Base-by-base conservation (phyloP, 2,888 invertebrate genomes). In the Meandrusa payeni region DNA sequence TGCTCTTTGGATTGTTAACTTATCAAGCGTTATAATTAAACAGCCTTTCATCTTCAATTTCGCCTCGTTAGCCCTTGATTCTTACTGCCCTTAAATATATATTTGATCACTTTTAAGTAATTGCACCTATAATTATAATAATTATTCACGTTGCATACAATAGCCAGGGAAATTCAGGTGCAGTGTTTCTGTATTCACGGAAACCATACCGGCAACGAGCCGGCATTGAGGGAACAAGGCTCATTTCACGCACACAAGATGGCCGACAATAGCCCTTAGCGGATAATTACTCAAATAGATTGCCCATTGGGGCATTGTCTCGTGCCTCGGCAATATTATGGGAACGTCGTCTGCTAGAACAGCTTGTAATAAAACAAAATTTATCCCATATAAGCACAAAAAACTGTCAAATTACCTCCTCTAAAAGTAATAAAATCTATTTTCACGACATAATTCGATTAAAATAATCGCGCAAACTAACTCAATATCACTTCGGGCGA, bases 271-370 rank as follows among this genome's bases (percentile, higher is more conserved):
- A 72, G 86, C 80, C 85, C 85, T 86, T 81, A 76, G 85, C 76
- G 82, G 73, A 81, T 86, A 86, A 86, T 87, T 85, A 86, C 85
- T 87, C 86, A 85, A 86, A 87, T 85, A 83, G 85, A 86, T 86
- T 82, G 85, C 81, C 86, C 82, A 81, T 83, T 85, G 78, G 82
- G 76, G 82, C 71, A 82, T 87, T 85, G 83, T 82, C 77, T 78
- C 69, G 66, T 70, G 64, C 68, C 62, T 56, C 56, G 52, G 63
- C 69, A 63, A 65, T 74, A 73, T 75, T 80, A 78, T 72, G 67
- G 65, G 65, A 67, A 72, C 65, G 71, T 69, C 70, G 65, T 68
- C 64, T 64, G 63, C 64, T 64, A 49, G 63, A 61, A 66, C 66
- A 66, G 60, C 59, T 63, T 65, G 62, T 57, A 61, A 63, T 53